Base-by-base conservation (phyloP, 2,797 vertebrate species). In the Chelonia mydas region DNA sequence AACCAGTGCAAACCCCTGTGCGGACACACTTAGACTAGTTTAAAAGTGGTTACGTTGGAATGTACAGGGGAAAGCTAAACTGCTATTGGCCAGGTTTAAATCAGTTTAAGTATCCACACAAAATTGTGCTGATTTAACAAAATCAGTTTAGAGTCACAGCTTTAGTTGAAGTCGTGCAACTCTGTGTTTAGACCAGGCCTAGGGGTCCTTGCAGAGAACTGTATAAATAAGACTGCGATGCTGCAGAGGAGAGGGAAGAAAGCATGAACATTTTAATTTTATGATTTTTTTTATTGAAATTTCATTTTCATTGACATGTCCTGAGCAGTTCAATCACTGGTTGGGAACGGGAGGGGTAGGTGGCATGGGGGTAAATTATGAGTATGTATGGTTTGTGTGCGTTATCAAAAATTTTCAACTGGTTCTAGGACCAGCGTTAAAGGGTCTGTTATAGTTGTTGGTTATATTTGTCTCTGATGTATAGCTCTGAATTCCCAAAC, bases 191-290 rank as follows among this genome's bases (percentile, higher is more conserved):
- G 68, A 45, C 10, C n/a, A 74, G 37, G 9, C 23, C 72, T 45
- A 11, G 10, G 37, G n/a, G 55, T 81, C 77, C 53, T 0, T 0
- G 54, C 11, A 50, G 37, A 80, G 28, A 78, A 31, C 47, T 77
- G 47, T 15, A 28, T 15, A 9, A 49, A 76, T 49, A 50, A 28
- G 11, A 37, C 33, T 5, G 19, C 74, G 25, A 28, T 76, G 74
- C 2, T 37, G 51, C 47, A 13, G 50, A 8, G 1, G 10, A 11
- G 61, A 9, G 61, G 37, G 28, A 79, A n/a, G 79, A 3, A 82
- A 41, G 2, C 0, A 1, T 0, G 0, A 33, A 4, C 19, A 0
- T 25, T 21, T 57, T 37, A 8, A 31, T 33, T 45, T 37, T 11
- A 4, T 25, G 27, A 27, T n/a, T 45, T 76, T 68, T 27, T 21